A percentile compares a stretch with the other conserved stretches of the same genome.
These are phyloP conservation scores for Chydorus sphaericus DNA, from an alignment of 2,888 invertebrate species.

Conservation along the genomic window DNA sequence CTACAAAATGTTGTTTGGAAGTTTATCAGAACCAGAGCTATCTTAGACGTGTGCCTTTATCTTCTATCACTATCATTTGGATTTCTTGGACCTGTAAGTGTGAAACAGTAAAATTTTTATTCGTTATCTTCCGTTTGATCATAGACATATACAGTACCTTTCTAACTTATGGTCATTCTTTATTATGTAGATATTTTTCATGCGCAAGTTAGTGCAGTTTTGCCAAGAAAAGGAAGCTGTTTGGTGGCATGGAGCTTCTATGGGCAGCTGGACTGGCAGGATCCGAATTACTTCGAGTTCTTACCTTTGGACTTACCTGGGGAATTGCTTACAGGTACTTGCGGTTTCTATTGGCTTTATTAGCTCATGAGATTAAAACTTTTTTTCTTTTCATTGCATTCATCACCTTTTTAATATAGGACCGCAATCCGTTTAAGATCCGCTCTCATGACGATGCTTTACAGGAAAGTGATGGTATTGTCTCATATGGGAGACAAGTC, in stretches of 20 bases:
- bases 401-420: no score
- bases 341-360: no score
- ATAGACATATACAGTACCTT: background rate
- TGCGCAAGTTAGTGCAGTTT: conserved; percentile 32
- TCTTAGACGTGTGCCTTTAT: conserved; percentile 31
- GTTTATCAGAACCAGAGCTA: conserved; percentile 34
- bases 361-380: no score
- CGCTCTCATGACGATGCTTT: conserved; percentile 29
- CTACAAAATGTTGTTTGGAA: conserved; percentile 33
- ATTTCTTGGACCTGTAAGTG: conserved; percentile 38
- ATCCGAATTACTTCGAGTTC: conserved; percentile 33
- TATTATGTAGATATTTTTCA: conserved; percentile 30
- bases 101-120: background rate
- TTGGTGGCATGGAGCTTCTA: conserved; percentile 30
- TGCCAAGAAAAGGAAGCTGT: conserved; percentile 29
- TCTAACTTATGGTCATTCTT: no score
- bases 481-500: conserved; percentile 32
- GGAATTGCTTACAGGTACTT: conserved; percentile 33
- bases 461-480: conserved; percentile 31
- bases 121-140: background rate
- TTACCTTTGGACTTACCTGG: conserved; percentile 36
- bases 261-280: conserved; percentile 33
- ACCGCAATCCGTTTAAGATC: conserved; percentile 29
- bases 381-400: no score
- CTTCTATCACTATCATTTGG: conserved; percentile 31